Base-by-base conservation (phyloP, 1,140 invertebrate genomes). In the Bombus sylvicola region DNA sequence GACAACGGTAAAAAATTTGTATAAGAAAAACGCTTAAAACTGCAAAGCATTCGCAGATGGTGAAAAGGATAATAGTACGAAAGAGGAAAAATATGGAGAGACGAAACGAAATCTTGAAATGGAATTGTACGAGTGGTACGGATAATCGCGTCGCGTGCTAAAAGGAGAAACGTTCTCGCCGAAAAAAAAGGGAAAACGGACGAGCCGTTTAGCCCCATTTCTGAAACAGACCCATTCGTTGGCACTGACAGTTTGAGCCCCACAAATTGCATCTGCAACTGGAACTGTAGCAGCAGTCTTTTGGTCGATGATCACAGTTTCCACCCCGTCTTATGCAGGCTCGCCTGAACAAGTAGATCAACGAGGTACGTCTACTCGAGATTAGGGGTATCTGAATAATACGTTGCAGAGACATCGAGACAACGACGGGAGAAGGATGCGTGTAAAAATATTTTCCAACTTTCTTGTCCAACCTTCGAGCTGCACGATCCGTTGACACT, bases 211-310 rank as follows among this genome's bases (percentile, higher is more conserved):
- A 97, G 90, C 98, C 98, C 98, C 98, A 98, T 95, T 98, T 98
- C 94, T 98, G 98, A 96, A 98, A 98, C 89, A 98, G 96, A 66
- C 98, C 98, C 96, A 97, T 97, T 87, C 98, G 96, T 94, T 98
- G 98, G 94, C 98, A 98, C 89, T 97, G 96, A 94, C 98, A 98
- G 95, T 98, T 98, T 90, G 97, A 97, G 39, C 98, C 98, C 98
- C 98, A 98, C 10, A 98, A 96, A 94, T 98, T 98, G 96, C 98
- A 98, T 64, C 98, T 96, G 95, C 98, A 98, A 39, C 97, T 97
- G 85, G 97, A 97, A 90, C 97, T 97, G 95, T 97, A 97, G 96
- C 98, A 98, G 96, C 98, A 98, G 94, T 98, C 98, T 74, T 97
- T 97, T 0, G 97, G 97, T 72, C 98, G 96, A 93, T 98, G 97